Conservation (phyloP, 2,888 invertebrate species). For the Aquatica leii region DNA sequence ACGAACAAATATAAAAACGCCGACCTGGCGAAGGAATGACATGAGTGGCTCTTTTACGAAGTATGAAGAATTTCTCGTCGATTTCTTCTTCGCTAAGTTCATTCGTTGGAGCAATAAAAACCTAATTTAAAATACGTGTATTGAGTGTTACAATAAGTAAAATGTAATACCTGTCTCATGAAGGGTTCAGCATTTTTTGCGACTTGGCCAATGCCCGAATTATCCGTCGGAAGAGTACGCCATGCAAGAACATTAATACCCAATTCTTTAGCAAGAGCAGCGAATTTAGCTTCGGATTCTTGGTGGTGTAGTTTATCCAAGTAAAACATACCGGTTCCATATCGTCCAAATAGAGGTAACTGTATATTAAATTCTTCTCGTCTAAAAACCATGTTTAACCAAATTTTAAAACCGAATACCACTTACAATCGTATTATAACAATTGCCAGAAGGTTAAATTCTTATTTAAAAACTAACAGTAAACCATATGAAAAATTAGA, state of each 20-base stretch:
- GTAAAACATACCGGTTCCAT: conserved; percentile 97
- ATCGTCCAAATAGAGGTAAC: conserved; percentile 86
- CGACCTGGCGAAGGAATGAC: conserved; percentile 84
- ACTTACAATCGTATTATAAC: too few relatives aligned
- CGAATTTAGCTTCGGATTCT: conserved; percentile 83
- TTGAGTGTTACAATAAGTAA: background rate
- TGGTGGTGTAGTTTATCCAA: conserved; percentile 84
- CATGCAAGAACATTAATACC: conserved; percentile 88
- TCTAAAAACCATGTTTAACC: conserved; percentile 16
- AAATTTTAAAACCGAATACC: too few relatives aligned
- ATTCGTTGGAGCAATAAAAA: conserved; percentile 60
- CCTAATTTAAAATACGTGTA: conserved; percentile 63
- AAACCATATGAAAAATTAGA: too few relatives aligned
- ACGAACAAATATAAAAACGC: conserved; percentile 95
- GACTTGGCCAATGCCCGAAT: conserved; percentile 85
- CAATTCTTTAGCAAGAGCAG: conserved; percentile 80
- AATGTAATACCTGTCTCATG: conserved; percentile 84
- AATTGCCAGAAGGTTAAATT: too few relatives aligned
- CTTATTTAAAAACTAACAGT: too few relatives aligned
- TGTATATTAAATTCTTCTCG: conserved; percentile 80
- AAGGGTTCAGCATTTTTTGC: conserved; percentile 94
- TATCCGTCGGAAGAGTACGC: conserved; percentile 93
- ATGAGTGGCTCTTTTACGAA: conserved; percentile 94
- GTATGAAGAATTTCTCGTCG: conserved; percentile 70
- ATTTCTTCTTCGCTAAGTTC: conserved; percentile 51